Base-by-base conservation (phyloP, 2,888 invertebrate genomes). In the Anarsia innoxiella region DNA sequence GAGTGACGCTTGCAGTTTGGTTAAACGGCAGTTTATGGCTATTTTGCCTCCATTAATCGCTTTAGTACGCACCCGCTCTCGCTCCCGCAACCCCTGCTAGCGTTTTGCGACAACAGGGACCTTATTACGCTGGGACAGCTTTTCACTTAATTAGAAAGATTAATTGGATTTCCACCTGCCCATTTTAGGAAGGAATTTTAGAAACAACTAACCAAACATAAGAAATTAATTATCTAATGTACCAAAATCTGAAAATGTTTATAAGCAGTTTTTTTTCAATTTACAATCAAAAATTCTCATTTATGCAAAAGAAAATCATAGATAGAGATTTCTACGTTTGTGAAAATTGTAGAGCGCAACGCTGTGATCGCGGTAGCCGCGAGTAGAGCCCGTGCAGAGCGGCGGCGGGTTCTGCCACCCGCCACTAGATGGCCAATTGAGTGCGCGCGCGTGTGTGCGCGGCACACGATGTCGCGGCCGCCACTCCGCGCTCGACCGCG, bases 21-120 rank as follows among this genome's bases (percentile, higher is more conserved):
- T 83, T 84, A 83, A 83, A 83, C 82, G 82, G 75, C 78, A 75
- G 78, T 83, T 83, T 83, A 83, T 80, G 68, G 79, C 78, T 82
- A 84, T 82, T 83, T 82, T 75, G 78, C 79, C 79, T 78, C 83
- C 79, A 79, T 83, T 84, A 83, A 84, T 84, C 80, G 79, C 68
- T 84, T 83, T 80, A 83, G 71, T 80, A 80, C 80, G 73, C 67
- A 71, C 68, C 64, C 59, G 56, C 57, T 30, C 30, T n/a, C n/a
- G 23, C 42, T 50, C 61, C 59, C 64, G 59, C 70, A 76, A 76
- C 76, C 76, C 74, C 19, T 19, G 2, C 13, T 2, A 8, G 28
- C 28, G 12, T 8, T 28, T 6, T 3, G 12, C 6, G 12, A 26
- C 3, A n/a, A 13, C 27, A 6, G 34, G 33, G 32, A 33, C 32